phyloP scores from a whole-genome alignment of 2,888 invertebrate species.

The Ennomos quercinarius region DNA sequence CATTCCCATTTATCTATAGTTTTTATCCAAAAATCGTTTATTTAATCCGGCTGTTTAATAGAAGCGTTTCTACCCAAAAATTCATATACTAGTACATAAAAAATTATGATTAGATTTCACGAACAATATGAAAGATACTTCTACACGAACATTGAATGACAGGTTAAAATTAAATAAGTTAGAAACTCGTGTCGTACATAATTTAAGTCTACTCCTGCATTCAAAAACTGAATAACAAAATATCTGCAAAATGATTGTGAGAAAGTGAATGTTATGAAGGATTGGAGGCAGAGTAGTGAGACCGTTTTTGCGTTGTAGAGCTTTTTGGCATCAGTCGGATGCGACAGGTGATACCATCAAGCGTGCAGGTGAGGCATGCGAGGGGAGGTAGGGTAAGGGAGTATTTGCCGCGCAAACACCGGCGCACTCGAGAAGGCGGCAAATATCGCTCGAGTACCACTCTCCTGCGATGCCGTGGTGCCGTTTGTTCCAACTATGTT shows the following conservation, averaged over 20 bases:
- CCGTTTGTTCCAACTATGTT: conserved; percentile 53
- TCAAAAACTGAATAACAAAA: conserved; percentile 17
- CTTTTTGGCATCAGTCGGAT: conserved; percentile 28
- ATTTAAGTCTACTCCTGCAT: too few relatives aligned
- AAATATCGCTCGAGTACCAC: conserved; percentile 73
- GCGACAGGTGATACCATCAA: conserved; percentile 46
- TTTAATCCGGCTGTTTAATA: too few relatives aligned
- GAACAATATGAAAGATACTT: too few relatives aligned
- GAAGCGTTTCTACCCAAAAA: too few relatives aligned
- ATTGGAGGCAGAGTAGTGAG: conserved; percentile 15
- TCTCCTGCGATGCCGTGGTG: conserved; percentile 59
- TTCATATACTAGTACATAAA: too few relatives aligned
- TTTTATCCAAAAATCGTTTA: too few relatives aligned
- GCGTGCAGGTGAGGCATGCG: conserved; percentile 30
- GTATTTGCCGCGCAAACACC: conserved; percentile 74
- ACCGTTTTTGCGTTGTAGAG: conserved; percentile 26
- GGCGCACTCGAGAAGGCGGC: conserved; percentile 66
- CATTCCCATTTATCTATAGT: too few relatives aligned
- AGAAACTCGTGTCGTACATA: too few relatives aligned
- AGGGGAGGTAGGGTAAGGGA: conserved; percentile 24
- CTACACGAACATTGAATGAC: too few relatives aligned
- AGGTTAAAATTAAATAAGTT: too few relatives aligned
- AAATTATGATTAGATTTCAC: too few relatives aligned
- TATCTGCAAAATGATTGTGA: conserved; percentile 16
- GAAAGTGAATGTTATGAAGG: conserved; percentile 23